Percentiles rank a stretch among this genome's conserved stretches.
Evolutionary conservation across 1,140 invertebrate genomes (phyloP).

Genomic region (Bombus fervidus): DNA sequence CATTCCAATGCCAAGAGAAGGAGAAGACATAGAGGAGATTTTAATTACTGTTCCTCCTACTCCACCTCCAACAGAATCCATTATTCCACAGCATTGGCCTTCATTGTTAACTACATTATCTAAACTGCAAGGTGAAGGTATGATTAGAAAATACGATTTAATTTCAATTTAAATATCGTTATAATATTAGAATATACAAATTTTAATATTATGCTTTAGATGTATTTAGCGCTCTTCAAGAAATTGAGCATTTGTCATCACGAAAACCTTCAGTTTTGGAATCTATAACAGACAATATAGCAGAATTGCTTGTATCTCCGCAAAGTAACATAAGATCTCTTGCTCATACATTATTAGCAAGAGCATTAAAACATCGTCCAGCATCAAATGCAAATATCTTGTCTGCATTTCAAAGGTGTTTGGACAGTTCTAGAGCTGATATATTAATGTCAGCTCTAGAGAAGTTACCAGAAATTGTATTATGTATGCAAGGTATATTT

Average conservation of each 20-base stretch:
- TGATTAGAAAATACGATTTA: background rate
- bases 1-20: constrained; percentile 84
- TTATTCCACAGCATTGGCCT: constrained; percentile 81
- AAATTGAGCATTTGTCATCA: constrained; percentile 88
- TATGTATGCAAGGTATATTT: constrained; percentile 88
- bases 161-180: constrained; percentile 4
- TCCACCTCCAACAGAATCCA: constrained; percentile 76
- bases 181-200: background rate
- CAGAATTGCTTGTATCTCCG: constrained; percentile 85
- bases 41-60: constrained; percentile 81
- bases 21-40: constrained; percentile 78
- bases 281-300: constrained; percentile 85
- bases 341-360: constrained; percentile 86
- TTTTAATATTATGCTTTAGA: constrained; percentile 79
- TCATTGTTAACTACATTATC: constrained; percentile 80
- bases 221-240: constrained; percentile 86
- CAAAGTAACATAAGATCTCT: constrained; percentile 86
- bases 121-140: constrained; percentile 81
- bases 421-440: constrained; percentile 90
- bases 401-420: constrained; percentile 89
- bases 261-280: constrained; percentile 87
- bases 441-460: constrained; percentile 91
- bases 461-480: constrained; percentile 90
- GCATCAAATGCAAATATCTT: constrained; percentile 85
- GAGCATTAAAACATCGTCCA: constrained; percentile 87